Conservation (phyloP, 2,113 vertebrate species). For the Egretta garzetta region DNA sequence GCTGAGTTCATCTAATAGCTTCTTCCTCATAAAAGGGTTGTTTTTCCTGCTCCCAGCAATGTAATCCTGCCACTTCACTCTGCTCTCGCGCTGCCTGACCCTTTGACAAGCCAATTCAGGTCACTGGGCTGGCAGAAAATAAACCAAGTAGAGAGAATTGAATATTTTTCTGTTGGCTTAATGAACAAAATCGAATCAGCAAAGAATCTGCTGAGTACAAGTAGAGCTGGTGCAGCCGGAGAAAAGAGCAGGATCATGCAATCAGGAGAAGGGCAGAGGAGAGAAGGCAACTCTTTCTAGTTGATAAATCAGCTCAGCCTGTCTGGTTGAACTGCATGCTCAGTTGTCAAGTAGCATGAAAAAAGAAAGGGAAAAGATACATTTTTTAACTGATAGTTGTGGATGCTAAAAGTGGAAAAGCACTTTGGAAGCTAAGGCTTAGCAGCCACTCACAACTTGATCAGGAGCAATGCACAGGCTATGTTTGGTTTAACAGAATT, state of each 20-base stretch:
- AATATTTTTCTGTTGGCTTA: constrained; percentile 2
- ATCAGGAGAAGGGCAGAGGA: neutral
- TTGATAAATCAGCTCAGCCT: neutral
- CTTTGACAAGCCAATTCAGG: neutral
- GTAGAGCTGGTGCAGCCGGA: neutral
- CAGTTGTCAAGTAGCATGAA: neutral
- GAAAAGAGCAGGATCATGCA: neutral
- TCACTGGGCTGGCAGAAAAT: neutral
- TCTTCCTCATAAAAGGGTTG: neutral
- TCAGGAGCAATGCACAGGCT: neutral
- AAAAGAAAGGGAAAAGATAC: neutral
- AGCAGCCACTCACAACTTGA: neutral
- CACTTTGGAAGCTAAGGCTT: neutral
- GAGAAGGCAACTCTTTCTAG: neutral
- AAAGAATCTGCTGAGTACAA: neutral
- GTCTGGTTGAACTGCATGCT: neutral
- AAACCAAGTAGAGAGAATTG: neutral
- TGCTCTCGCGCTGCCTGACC: neutral
- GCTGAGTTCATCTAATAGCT: neutral
- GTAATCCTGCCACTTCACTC: neutral
- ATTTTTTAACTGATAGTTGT: neutral
- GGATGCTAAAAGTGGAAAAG: neutral
- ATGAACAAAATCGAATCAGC: constrained; percentile 23
- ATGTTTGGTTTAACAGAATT: neutral
- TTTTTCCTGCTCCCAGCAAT: neutral